Evolutionary conservation across 2,113 vertebrate species (phyloP).

Genomic region (Morone saxatilis): DNA sequence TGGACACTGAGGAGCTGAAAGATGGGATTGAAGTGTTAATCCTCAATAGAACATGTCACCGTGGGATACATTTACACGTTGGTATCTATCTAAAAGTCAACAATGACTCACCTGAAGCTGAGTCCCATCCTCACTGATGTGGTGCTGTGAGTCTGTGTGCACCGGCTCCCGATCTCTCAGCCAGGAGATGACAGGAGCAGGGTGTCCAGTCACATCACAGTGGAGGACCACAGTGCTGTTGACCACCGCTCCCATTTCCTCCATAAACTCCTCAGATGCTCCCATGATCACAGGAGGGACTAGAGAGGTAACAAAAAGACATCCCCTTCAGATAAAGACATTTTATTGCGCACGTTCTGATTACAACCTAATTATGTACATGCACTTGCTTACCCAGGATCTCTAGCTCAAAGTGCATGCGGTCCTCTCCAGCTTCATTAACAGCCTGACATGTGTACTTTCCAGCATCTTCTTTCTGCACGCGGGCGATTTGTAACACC

Average conservation of each 20-base stretch:
- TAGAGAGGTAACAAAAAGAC: conserved; percentile 57
- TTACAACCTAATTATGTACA: not conserved
- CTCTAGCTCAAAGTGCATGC: conserved; percentile 89
- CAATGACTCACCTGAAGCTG: conserved; percentile 84
- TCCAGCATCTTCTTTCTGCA: conserved; percentile 85
- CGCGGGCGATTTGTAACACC: conserved; percentile 87
- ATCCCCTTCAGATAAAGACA: not conserved
- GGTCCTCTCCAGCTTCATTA: conserved; percentile 89
- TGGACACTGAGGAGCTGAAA: conserved; percentile 86
- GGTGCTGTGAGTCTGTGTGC: conserved; percentile 74
- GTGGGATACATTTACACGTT: not conserved
- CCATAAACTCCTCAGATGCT: conserved; percentile 81
- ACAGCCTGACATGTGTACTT: conserved; percentile 90
- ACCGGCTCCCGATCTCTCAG: conserved; percentile 86
- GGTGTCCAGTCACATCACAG: conserved; percentile 86
- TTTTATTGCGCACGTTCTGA: not conserved
- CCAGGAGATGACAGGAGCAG: conserved; percentile 87
- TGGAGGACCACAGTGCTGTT: conserved; percentile 85
- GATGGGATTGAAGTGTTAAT: conserved; percentile 19
- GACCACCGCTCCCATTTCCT: conserved; percentile 86
- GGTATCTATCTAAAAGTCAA: not conserved
- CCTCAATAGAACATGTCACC: not conserved
- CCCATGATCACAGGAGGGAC: conserved; percentile 88
- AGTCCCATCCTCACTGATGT: conserved; percentile 85
- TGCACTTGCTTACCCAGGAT: conserved; percentile 87